Conservation (phyloP, 2,113 vertebrate genomes). For the Uria lomvia region DNA sequence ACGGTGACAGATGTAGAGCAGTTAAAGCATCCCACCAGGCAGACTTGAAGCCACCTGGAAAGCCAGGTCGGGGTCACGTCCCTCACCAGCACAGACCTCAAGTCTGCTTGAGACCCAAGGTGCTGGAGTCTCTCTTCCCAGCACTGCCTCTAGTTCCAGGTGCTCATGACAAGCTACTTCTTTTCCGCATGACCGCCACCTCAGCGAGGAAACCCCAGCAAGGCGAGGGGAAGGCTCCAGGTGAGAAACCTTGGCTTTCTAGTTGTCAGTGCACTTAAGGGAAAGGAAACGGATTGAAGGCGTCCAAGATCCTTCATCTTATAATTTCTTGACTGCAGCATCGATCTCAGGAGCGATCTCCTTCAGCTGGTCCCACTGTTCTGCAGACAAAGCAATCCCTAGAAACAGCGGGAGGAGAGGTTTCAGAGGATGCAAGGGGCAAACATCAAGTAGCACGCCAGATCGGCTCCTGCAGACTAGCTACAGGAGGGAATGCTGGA, state of each 20-base stretch:
- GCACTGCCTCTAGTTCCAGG: background rate
- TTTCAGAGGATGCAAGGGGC: background rate
- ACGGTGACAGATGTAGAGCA: background rate
- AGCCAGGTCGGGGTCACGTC: background rate
- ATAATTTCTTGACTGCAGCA: background rate
- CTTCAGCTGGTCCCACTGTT: constrained; percentile 51
- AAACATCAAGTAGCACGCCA: background rate
- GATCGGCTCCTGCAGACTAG: background rate
- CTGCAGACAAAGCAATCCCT: constrained; percentile 39
- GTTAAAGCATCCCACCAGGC: background rate
- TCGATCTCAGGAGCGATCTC: background rate
- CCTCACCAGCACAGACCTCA: background rate
- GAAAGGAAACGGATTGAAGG: background rate
- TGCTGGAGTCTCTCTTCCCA: background rate
- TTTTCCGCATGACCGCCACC: background rate
- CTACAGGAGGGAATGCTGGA: background rate
- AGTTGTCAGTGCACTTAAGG: background rate
- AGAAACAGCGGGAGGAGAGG: background rate
- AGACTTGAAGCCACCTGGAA: background rate
- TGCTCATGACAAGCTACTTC: background rate
- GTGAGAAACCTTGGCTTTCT: background rate
- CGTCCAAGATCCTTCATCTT: background rate
- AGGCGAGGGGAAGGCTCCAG: background rate
- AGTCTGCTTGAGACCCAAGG: background rate
- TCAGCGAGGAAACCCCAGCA: background rate